phyloP scores from a whole-genome alignment of 2,888 invertebrate genomes.

The Diaprepes abbreviatus region DNA sequence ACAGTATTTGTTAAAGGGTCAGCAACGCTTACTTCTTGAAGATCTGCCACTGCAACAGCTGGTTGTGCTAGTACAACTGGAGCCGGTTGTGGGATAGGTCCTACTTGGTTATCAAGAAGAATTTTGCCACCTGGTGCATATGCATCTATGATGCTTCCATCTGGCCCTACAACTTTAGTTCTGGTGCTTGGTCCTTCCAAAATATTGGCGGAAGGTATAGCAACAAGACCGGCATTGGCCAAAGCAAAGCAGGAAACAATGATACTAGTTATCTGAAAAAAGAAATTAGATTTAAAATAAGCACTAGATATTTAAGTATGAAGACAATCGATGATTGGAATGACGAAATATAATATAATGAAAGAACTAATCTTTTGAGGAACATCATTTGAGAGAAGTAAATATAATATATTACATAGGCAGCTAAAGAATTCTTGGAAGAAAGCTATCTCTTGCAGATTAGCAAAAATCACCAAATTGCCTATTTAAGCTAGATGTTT shows the following conservation, averaged over 20 bases:
- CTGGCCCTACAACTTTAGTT: conserved; percentile 55
- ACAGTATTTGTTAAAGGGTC: conserved; percentile 20
- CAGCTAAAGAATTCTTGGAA: no score
- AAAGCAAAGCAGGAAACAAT: conserved; percentile 32
- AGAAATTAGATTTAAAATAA: no score
- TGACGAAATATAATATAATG: no score
- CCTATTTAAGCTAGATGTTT: no score
- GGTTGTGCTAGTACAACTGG: conserved; percentile 42
- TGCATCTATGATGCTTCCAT: conserved; percentile 54
- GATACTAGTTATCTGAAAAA: conserved; percentile 29
- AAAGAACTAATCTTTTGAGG: no score
- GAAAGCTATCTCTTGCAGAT: no score
- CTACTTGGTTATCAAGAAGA: conserved; percentile 41
- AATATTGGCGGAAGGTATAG: conserved; percentile 43
- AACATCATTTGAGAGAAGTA: no score
- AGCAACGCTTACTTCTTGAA: conserved; percentile 8
- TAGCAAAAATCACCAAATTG: no score
- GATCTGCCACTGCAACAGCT: conserved; percentile 21
- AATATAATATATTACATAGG: no score
- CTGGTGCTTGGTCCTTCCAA: conserved; percentile 56
- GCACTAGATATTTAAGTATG: no score
- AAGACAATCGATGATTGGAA: no score
- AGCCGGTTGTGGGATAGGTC: conserved; percentile 35
- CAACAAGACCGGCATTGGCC: conserved; percentile 47
- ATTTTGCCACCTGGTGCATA: conserved; percentile 53